Evolutionary conservation across 2,888 invertebrate species (phyloP), one percentile per base, ranked within the genome.

Genomic region (Rapana venosa): DNA sequence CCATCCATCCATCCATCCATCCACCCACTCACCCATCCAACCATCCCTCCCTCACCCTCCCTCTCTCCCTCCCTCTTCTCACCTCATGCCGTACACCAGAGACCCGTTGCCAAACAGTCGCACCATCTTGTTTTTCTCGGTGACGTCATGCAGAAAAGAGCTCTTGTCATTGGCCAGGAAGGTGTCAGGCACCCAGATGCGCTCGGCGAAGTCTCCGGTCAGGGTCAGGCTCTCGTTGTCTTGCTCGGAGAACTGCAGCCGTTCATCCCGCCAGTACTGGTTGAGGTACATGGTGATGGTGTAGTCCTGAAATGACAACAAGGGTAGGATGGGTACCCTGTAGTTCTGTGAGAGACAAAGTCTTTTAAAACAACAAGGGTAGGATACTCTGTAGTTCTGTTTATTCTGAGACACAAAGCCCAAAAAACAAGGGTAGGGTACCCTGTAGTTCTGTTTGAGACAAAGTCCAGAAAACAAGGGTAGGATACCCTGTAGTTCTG

Each of bases 141-240:
- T 99, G 92, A 99, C 99, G 96, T 99, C 99, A 96, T 99, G 99
- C 86, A 99, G 97, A 96, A 99, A 99, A 95, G 99, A 97, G 97
- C 99, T 98, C 97, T 99, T 99, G 96, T 99, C 99, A 96, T 99
- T 99, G 92, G 99, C 99, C 96, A 99, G 99, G 97, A 99, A 99
- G 81, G 99, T 99, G 96, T 99, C 99, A 20, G 99, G 99, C 36
- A 99, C 99, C 99, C 99, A 99, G 95, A 99, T 99, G 97, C 98
- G 98, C 96, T 99, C 99, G 17, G 99, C 98, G 95, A 99, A 99
- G 96, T 99, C 99, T 22, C 99, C 99, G 56, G 99, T 98, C 89
- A 99, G 97, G 1, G 99, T 99, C 94, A 99, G 97, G 92, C 98
- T 97, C 92, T 98, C 98, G 90, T 97, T 97, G 89, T 97, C 97